Evolutionary conservation across 2,113 vertebrate genomes (phyloP).

Genomic region (Solenodon paradoxus): DNA sequence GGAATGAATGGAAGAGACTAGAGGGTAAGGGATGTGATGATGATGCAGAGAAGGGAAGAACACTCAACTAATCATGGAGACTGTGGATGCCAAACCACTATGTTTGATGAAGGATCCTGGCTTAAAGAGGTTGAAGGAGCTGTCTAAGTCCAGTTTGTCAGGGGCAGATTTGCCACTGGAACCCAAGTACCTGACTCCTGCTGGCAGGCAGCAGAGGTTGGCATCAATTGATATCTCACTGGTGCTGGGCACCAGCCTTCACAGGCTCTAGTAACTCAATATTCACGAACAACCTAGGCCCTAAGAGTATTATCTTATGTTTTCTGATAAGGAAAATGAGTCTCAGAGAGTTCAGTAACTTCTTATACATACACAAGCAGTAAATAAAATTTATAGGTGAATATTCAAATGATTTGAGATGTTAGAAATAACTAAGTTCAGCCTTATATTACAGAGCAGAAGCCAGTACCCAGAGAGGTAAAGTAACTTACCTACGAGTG

Average conservation of each 20-base stretch:
- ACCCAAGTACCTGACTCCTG: background rate
- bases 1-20: background rate
- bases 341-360: background rate
- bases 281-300: background rate
- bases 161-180: background rate
- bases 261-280: background rate
- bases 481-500: background rate
- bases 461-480: background rate
- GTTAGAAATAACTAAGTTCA: background rate
- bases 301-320: background rate
- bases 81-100: background rate
- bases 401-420: constrained; percentile 13
- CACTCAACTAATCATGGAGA: background rate
- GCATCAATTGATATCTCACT: background rate
- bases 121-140: background rate
- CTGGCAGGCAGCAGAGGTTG: background rate
- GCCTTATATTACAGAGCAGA: background rate
- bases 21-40: background rate
- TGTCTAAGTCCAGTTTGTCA: background rate
- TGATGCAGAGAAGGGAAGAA: background rate
- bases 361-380: background rate
- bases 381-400: constrained; percentile 35
- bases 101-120: background rate
- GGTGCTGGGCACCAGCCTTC: background rate
- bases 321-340: background rate